Conservation (phyloP, 1,140 invertebrate genomes). For the Tribolium castaneum region DNA sequence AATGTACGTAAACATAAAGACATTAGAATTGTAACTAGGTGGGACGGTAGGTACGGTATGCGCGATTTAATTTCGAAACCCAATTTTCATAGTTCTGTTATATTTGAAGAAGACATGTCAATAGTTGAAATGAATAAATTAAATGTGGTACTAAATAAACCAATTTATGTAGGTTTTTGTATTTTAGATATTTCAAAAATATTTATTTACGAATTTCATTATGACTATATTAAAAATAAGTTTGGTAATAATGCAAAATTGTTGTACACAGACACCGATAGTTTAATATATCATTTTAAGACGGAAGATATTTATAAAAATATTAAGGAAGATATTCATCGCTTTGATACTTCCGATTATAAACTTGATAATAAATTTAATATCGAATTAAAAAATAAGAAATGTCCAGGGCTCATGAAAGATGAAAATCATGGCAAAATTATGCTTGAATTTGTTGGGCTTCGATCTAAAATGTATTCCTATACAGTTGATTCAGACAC, state of each 20-base stretch:
- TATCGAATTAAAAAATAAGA: too few species aligned
- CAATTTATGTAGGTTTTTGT: slow-evolving; percentile 45
- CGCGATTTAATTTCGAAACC: slow-evolving; percentile 47
- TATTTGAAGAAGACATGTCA: slow-evolving; percentile 48
- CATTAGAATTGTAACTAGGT: slow-evolving; percentile 39
- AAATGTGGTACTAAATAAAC: slow-evolving; percentile 47
- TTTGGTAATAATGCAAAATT: neutral
- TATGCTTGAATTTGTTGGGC: too few species aligned
- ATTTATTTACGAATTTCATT: slow-evolving; percentile 44
- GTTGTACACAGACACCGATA: neutral
- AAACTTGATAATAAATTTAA: slow-evolving; percentile 34
- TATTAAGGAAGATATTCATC: slow-evolving; percentile 1
- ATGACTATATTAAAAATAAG: slow-evolving; percentile 10
- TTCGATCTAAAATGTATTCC: too few species aligned
- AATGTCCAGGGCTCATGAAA: too few species aligned
- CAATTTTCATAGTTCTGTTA: slow-evolving; percentile 49
- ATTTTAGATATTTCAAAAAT: slow-evolving; percentile 47
- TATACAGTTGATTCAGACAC: too few species aligned
- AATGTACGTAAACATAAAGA: slow-evolving; percentile 48
- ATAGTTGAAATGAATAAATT: slow-evolving; percentile 49
- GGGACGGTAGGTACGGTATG: slow-evolving; percentile 45
- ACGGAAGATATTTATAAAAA: slow-evolving; percentile 1
- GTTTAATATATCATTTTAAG: slow-evolving; percentile 12
- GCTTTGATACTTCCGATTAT: slow-evolving; percentile 17
- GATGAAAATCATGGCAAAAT: too few species aligned